Base-by-base conservation (phyloP, 2,888 invertebrate genomes). In the Megaustenia siamemsis region DNA sequence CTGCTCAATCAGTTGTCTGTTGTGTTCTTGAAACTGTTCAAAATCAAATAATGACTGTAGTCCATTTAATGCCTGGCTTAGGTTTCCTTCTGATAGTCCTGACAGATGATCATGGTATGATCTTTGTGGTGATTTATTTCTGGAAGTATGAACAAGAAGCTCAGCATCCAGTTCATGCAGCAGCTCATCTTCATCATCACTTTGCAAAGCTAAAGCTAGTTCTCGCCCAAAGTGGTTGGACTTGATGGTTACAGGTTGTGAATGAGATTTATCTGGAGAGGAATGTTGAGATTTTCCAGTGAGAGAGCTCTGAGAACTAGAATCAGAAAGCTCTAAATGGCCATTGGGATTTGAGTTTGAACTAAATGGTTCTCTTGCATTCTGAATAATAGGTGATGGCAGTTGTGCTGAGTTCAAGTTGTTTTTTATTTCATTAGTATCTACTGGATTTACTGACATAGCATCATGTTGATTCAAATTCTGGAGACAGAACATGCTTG, bases 121-220 rank as follows among this genome's bases (percentile, higher is more conserved):
- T 45, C n/a, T 75, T 75, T 40, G 24, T 73, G 77, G 32, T 63
- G 76, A 73, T n/a, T 75, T 81, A 21, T 21, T 49, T 71, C 53
- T 69, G n/a, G 83, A 63, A n/a, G 69, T 76, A 24, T 69, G 35
- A 40, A 79, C 40, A 32, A 86, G 82, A n/a, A 87, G 83, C 68
- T 89, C 90, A 73, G 89, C 90, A 88, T 92, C 91, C 49, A 92
- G 86, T 78, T 92, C 91, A 45, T 88, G 89, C 75, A 91, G 82
- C 5, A 92, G 86, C 43, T 91, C 91, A 84, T 91, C 92, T 18
- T 85, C 86, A 79, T 85, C 86, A 76, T 87, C 86, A 32, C 69
- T 78, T 21, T 82, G 80, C n/a, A 73, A 60, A 32, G 82, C 76
- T 21, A 63, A 79, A 18, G 69, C 83, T 32, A 85, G 45, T 38